Evolutionary conservation across 2,113 vertebrate species (phyloP), one percentile per base, ranked within the genome.

Genomic region (Halcyon senegalensis): DNA sequence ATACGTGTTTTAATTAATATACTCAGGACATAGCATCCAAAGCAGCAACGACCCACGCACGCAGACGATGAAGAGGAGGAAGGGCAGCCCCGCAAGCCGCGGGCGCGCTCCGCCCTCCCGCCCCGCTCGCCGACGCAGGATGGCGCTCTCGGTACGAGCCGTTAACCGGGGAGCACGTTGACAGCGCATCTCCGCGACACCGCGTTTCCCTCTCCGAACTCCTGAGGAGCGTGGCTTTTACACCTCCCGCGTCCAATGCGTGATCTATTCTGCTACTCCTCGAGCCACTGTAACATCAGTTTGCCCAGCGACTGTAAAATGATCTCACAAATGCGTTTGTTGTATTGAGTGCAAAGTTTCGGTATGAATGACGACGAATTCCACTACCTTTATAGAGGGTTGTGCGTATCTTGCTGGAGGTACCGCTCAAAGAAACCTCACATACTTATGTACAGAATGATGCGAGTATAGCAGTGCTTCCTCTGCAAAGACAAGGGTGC

Each of bases 141-240:
- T 98, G 98, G 98, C 97, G 97, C 97, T 91, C 96, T 95, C 94
- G 70, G 96, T 86, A 97, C 83, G 97, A 92, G 96, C 92, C 97
- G 97, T 94, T 97, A 92, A 46, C 39, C 17, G 30, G 18, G 58
- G 50, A 72, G 62, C 58, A 48, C 48, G 53, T 33, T 67, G 58
- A 50, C 44, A 27, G 27, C 23, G 28, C 21, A 20, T 58, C 41
- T 24, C 28, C 14, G 28, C 77, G 30, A 24, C 28, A 53, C 68
- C 37, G 25, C 27, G 23, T 13, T 63, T 76, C 13, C 62, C 58
- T 9, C 44, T 53, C 46, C 17, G 14, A 24, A 12, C 19, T 31
- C 37, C 31, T 20, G 5, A 25, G 18, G 5, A 72, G 19, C 59
- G 0, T 0, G 11, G 53, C 8, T 25, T 35, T 30, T 17, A 43